Evolutionary conservation across 1,140 invertebrate species (phyloP).

Genomic region (Eciton burchellii): DNA sequence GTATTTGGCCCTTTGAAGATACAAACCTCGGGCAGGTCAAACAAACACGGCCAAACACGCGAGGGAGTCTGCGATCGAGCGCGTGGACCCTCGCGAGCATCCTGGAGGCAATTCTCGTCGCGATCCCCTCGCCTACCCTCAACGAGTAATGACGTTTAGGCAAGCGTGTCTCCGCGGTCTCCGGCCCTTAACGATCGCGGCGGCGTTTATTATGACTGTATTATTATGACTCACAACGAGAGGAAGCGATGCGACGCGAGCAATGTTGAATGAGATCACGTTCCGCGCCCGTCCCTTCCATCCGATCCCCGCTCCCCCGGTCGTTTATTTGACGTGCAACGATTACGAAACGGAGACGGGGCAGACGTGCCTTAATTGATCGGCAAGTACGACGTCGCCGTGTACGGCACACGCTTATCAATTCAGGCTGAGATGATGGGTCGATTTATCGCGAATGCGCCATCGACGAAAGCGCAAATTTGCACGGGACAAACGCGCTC

Average conservation of each 20-base stretch:
- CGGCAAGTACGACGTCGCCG: not conserved
- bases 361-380: conserved; percentile 24
- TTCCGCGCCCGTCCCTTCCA: conserved; percentile 8
- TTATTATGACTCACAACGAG: conserved; percentile 65
- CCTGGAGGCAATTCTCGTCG: conserved; percentile 59
- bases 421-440: not conserved
- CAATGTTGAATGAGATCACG: conserved; percentile 42
- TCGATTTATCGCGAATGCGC: not conserved
- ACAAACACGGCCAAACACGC: conserved; percentile 67
- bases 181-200: conserved; percentile 1
- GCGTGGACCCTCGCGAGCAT: conserved; percentile 39
- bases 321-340: not conserved
- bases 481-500: not conserved
- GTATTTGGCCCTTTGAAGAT: conserved; percentile 77
- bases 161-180: conserved; percentile 31
- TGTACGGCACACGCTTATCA: not conserved
- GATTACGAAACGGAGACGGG: conserved; percentile 17
- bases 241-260: conserved; percentile 12
- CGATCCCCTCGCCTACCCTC: conserved; percentile 37
- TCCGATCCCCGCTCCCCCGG: too few relatives aligned
- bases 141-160: conserved; percentile 44
- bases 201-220: conserved; percentile 22
- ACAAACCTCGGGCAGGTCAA: conserved; percentile 72
- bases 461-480: not conserved
- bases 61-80: not conserved